These are phyloP conservation scores for Lepilemur ruficaudatus DNA, from an alignment of 2,797 vertebrate genomes.

Conservation along the genomic window DNA sequence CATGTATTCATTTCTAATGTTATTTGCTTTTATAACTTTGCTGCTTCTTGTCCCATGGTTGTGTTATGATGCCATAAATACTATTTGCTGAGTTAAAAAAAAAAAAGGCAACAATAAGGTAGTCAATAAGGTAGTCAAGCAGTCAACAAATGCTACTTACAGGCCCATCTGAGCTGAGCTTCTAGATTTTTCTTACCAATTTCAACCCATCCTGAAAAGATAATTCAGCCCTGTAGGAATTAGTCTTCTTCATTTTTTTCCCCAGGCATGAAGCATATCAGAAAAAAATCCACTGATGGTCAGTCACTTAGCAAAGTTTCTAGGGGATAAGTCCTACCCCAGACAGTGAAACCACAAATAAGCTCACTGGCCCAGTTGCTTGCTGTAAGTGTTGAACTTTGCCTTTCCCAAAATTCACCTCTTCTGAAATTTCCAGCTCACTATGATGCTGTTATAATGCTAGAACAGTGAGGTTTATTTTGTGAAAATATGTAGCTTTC, in stretches of 20 bases:
- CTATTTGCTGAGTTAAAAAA: background rate
- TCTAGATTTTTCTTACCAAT: conserved; percentile 6
- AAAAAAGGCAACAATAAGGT: background rate
- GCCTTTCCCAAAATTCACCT: background rate
- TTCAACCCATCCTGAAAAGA: conserved; percentile 9
- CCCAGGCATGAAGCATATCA: background rate
- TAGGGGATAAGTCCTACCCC: background rate
- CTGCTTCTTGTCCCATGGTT: background rate
- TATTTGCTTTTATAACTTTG: background rate
- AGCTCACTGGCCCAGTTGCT: background rate
- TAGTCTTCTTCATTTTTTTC: background rate
- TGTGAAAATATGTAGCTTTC: conserved; percentile 39
- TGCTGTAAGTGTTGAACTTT: background rate
- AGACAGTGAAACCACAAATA: background rate
- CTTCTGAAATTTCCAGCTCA: background rate
- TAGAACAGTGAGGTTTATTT: background rate
- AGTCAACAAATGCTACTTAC: background rate
- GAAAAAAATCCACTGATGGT: background rate
- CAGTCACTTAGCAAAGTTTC: background rate
- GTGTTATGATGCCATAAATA: background rate
- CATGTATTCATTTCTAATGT: background rate
- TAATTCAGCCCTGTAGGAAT: background rate
- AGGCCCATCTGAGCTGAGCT: background rate
- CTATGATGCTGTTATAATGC: background rate
- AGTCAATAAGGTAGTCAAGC: background rate